Percentiles rank a stretch among this genome's conserved stretches.
phyloP scores from a whole-genome alignment of 2,888 invertebrate species.

The Dione vanillae region DNA sequence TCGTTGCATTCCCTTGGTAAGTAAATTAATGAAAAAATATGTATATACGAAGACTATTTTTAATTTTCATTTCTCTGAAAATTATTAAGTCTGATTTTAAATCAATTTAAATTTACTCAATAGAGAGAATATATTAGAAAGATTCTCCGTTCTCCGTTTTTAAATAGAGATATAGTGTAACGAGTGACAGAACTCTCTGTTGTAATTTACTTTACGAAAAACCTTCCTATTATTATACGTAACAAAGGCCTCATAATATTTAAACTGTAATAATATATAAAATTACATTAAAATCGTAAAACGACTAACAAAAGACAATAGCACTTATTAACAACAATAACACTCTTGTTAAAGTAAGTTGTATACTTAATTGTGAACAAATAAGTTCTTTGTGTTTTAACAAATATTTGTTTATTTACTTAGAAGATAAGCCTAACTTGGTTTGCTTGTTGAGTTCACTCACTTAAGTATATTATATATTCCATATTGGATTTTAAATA shows the following conservation, averaged over 20 bases:
- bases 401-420: slow-evolving; percentile 17
- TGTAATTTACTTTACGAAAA: too few relatives aligned
- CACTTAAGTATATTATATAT: not conserved
- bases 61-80: too few relatives aligned
- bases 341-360: not conserved
- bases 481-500: not conserved
- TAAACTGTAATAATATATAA: too few relatives aligned
- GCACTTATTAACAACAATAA: slow-evolving; percentile 6
- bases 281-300: too few relatives aligned
- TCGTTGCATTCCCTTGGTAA: not conserved
- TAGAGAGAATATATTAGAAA: too few relatives aligned
- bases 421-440: slow-evolving; percentile 14
- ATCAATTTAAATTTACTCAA: too few relatives aligned
- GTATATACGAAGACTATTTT: not conserved
- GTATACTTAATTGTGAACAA: slow-evolving; percentile 5
- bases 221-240: too few relatives aligned
- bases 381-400: slow-evolving; percentile 11
- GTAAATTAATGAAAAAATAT: not conserved
- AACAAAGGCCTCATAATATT: too few relatives aligned
- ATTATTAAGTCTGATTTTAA: too few relatives aligned
- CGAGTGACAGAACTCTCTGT: too few relatives aligned
- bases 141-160: too few relatives aligned
- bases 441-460: not conserved
- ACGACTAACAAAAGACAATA: not conserved
- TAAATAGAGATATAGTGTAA: too few relatives aligned